Evolutionary conservation across 2,797 vertebrate genomes (phyloP).

Genomic region (Sarcoramphus papa): DNA sequence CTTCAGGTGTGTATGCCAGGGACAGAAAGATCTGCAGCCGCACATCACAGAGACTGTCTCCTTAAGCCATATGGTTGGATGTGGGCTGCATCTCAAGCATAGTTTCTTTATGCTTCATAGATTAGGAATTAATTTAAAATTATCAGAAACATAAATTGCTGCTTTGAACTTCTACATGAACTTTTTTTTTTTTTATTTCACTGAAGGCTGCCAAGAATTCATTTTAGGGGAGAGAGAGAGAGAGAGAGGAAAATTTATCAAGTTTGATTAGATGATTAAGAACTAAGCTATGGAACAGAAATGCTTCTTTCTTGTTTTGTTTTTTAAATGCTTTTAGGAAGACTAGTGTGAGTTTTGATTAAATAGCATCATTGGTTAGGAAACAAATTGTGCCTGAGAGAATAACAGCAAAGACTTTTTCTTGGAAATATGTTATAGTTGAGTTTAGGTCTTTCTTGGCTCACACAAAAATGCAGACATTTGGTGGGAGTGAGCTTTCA

Average conservation of each 20-base stretch:
- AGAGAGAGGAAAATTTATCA: conserved; percentile 51
- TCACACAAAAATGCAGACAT: conserved; percentile 34
- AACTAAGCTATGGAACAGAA: conserved; percentile 46
- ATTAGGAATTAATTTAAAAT: conserved; percentile 62
- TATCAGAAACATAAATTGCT: conserved; percentile 63
- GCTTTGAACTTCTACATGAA: conserved; percentile 54
- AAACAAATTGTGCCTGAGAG: conserved; percentile 67
- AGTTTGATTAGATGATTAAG: conserved; percentile 63
- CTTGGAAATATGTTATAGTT: conserved; percentile 57
- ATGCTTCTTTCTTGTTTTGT: conserved; percentile 56
- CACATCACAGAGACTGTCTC: conserved; percentile 59
- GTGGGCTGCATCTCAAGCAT: conserved; percentile 56
- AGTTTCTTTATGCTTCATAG: conserved; percentile 49
- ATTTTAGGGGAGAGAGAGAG: conserved; percentile 28
- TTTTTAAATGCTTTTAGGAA: conserved; percentile 67
- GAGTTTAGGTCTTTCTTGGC: conserved; percentile 65
- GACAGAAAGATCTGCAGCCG: conserved; percentile 66
- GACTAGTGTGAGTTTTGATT: conserved; percentile 61
- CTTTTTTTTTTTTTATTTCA: conserved; percentile 15
- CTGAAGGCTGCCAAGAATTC: conserved; percentile 64
- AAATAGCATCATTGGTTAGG: conserved; percentile 61
- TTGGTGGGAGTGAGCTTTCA: conserved; percentile 55
- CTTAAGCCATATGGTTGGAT: conserved; percentile 59
- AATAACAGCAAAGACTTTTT: conserved; percentile 55
- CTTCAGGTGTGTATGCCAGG: conserved; percentile 75